phyloP scores from a whole-genome alignment of 92 coral and sea anemone genomes.

The Plumapathes pennacea region DNA sequence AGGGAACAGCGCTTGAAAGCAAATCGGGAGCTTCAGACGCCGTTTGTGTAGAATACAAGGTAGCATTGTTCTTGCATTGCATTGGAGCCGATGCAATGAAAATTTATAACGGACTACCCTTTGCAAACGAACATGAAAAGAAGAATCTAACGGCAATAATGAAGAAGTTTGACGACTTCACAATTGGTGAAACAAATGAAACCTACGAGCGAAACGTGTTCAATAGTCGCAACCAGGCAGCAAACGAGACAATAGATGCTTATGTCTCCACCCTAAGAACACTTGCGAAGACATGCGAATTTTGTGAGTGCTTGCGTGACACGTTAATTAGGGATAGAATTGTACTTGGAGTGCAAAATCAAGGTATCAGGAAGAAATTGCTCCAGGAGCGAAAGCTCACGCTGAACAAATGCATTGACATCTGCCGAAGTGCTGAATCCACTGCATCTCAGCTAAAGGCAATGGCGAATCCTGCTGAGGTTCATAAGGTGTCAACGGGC shows the following conservation, averaged over 20 bases:
- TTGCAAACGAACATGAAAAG: conserved; percentile 4
- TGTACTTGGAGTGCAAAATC: conserved; percentile 10
- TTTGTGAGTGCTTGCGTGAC: conserved; percentile 36
- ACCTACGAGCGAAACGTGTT: conserved; percentile 32
- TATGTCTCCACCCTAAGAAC: conserved; percentile 13
- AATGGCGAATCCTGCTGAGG: conserved; percentile 3
- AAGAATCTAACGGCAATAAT: conserved; percentile 1
- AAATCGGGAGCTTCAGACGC: too few relatives aligned
- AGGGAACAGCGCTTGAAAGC: too few relatives aligned
- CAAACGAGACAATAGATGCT: conserved; percentile 28
- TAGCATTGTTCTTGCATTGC: conserved; percentile 49
- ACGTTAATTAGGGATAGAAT: conserved; percentile 20
- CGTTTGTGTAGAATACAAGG: too few relatives aligned
- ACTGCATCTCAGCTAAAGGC: conserved; percentile 21
- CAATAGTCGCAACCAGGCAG: conserved; percentile 36
- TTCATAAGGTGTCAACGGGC: neutral
- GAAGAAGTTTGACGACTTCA: conserved; percentile 35
- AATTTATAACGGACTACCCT: conserved; percentile 37
- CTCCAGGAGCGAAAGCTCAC: conserved; percentile 38
- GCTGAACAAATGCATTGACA: conserved; percentile 36
- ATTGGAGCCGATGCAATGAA: conserved; percentile 41
- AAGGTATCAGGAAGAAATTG: conserved; percentile 4
- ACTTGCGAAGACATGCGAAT: conserved; percentile 26
- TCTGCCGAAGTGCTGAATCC: conserved; percentile 33
- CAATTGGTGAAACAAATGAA: conserved; percentile 30